These are phyloP conservation scores for Adelges cooleyi DNA, from an alignment of 1,140 invertebrate genomes.

Conservation along the genomic window DNA sequence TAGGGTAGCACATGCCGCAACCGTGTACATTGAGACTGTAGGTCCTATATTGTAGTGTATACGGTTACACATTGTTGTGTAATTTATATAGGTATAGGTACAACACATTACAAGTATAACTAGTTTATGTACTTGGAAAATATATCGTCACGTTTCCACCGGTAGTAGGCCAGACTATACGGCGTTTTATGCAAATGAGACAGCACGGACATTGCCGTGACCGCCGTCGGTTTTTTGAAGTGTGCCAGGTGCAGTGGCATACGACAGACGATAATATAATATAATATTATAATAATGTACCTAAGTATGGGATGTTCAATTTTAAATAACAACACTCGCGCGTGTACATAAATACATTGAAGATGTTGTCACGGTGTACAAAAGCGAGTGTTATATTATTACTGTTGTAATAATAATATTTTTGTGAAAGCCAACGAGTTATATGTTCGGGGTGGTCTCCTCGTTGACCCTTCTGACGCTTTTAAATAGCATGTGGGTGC, in stretches of 20 bases:
- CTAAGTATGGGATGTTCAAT: slow-evolving; percentile 13
- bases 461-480: neutral
- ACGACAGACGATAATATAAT: neutral
- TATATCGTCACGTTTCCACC: slow-evolving; percentile 6
- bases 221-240: neutral
- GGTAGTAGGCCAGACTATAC: neutral
- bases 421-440: neutral
- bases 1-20: no score
- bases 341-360: slow-evolving; percentile 7
- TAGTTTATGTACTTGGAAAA: neutral
- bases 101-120: no score
- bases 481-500: neutral
- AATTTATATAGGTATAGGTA: no score
- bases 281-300: no score
- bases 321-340: slow-evolving; percentile 1
- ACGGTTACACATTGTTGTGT: no score
- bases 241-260: slow-evolving; percentile 8
- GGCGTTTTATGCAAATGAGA: slow-evolving; percentile 19
- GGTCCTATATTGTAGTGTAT: no score
- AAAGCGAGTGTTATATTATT: neutral
- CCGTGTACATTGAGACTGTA: no score
- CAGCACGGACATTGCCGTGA: neutral
- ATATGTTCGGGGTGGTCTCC: neutral
- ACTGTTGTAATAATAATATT: no score
- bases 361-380: slow-evolving; percentile 7